phyloP scores from a whole-genome alignment of 2,113 vertebrate genomes.

The Hystrix brachyura region DNA sequence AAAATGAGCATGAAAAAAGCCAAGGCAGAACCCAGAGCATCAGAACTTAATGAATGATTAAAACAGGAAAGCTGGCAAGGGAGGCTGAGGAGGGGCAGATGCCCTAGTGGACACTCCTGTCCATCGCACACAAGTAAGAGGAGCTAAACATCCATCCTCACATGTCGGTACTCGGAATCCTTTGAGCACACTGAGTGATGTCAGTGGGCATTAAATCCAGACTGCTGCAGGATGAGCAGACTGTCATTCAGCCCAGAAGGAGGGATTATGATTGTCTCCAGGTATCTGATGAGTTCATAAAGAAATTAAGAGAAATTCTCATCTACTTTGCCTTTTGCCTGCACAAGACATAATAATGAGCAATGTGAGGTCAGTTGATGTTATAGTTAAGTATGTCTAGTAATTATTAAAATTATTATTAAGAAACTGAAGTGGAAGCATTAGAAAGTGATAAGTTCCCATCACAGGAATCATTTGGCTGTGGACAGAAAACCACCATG shows the following conservation, averaged over 20 bases:
- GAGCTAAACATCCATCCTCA: neutral
- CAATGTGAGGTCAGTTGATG: neutral
- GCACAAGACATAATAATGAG: neutral
- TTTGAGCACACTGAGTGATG: fast-evolving
- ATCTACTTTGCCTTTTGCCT: neutral
- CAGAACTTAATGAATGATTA: neutral
- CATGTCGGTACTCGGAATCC: neutral
- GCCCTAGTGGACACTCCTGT: fast-evolving
- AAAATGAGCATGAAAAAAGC: neutral
- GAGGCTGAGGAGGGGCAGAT: no score
- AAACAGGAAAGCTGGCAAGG: neutral
- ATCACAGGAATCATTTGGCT: neutral
- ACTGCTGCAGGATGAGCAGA: neutral
- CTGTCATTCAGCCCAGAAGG: neutral
- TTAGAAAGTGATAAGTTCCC: neutral
- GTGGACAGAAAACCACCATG: neutral
- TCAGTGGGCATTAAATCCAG: neutral
- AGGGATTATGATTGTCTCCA: neutral
- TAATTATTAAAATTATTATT: neutral
- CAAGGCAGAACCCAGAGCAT: neutral
- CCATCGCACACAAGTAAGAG: neutral
- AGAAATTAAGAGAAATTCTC: neutral
- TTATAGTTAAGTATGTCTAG: neutral
- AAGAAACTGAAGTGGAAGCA: neutral
- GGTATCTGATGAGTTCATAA: neutral